Conservation (phyloP, 2,113 vertebrate genomes). For the Ammospiza nelsoni region DNA sequence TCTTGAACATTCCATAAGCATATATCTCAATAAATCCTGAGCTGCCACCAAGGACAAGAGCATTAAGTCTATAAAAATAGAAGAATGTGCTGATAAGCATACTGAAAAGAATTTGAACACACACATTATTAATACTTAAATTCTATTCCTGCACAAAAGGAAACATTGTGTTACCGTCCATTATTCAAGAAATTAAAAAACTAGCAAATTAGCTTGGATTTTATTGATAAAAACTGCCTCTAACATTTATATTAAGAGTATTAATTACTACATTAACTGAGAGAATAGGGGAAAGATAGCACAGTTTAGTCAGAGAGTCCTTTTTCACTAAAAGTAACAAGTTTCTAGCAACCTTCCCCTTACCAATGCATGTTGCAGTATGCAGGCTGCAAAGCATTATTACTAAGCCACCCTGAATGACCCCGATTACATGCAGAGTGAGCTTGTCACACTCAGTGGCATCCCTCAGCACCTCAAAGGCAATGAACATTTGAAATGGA, state of each 20-base stretch:
- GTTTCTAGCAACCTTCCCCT: neutral
- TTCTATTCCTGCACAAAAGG: neutral
- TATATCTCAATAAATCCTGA: slow-evolving; percentile 92
- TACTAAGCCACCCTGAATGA: neutral
- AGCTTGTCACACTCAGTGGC: neutral
- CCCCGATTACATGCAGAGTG: neutral
- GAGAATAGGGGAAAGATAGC: neutral
- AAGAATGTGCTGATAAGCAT: neutral
- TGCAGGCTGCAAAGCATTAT: neutral
- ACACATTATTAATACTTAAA: neutral
- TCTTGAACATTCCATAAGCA: slow-evolving; percentile 98
- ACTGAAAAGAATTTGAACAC: neutral
- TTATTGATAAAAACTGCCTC: neutral
- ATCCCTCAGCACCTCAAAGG: neutral
- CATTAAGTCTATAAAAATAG: slow-evolving; percentile 86
- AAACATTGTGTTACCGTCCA: neutral
- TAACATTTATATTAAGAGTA: neutral
- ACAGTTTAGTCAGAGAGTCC: neutral
- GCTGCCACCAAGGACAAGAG: slow-evolving; percentile 91
- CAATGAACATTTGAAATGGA: neutral
- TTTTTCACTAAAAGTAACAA: neutral
- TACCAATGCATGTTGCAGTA: neutral
- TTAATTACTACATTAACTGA: neutral
- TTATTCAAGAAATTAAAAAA: neutral
- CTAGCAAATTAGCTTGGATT: neutral